Conservation (phyloP, 1,140 invertebrate genomes). For the Platyscapa corneri region DNA sequence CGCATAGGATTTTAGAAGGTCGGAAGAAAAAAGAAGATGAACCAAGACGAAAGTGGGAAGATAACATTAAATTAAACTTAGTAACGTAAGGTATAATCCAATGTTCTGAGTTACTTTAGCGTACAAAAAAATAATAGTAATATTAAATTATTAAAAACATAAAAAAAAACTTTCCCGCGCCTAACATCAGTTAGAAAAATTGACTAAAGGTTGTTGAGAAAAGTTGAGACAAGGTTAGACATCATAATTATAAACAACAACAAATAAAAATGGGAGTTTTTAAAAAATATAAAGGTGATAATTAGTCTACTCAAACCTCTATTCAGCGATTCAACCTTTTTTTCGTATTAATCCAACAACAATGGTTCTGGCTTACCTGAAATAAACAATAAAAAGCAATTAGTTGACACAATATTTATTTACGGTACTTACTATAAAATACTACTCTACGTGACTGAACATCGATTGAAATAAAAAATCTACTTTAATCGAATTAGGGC, state of each 20-base stretch:
- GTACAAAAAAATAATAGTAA: background rate
- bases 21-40: background rate
- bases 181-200: background rate
- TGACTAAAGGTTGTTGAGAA: too few species aligned
- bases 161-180: background rate
- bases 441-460: too few species aligned
- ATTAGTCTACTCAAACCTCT: conserved; percentile 26
- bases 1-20: background rate
- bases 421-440: too few species aligned
- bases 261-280: too few species aligned
- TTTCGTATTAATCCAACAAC: background rate
- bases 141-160: too few species aligned
- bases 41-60: background rate
- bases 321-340: too few species aligned
- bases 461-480: too few species aligned
- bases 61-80: background rate
- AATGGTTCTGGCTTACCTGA: conserved; percentile 15
- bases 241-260: too few species aligned
- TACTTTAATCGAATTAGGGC: too few species aligned
- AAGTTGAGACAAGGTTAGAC: too few species aligned
- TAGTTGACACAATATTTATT: background rate
- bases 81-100: background rate
- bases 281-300: background rate
- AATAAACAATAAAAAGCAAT: conserved; percentile 18
- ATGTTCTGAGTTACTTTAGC: background rate